Percentiles rank a stretch among this genome's conserved stretches.
Evolutionary conservation across 2,888 invertebrate genomes (phyloP).

Genomic region (Crocallis elinguaria): DNA sequence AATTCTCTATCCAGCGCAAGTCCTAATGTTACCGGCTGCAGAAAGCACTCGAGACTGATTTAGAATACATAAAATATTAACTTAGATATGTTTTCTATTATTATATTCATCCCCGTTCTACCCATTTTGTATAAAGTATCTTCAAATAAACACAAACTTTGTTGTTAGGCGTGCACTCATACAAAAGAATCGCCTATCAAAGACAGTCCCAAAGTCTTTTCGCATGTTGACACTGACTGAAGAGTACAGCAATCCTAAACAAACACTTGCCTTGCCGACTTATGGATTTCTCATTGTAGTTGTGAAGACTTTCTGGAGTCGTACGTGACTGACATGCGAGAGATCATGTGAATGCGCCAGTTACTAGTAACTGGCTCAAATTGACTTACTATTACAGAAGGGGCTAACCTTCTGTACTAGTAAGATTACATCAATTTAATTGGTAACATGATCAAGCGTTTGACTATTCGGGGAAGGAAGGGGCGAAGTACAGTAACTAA

Average conservation of each 20-base stretch:
- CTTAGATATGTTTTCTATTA: neutral
- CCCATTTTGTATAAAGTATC: neutral
- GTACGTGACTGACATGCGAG: slow-evolving; percentile 39
- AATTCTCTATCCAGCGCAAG: no score
- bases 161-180: slow-evolving; percentile 1
- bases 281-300: slow-evolving; percentile 43
- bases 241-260: slow-evolving; percentile 44
- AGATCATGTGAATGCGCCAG: neutral
- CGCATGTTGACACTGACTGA: slow-evolving; percentile 16
- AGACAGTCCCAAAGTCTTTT: slow-evolving; percentile 25
- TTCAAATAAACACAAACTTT: slow-evolving; percentile 1
- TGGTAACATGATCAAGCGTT: no score
- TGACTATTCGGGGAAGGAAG: no score
- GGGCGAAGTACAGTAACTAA: no score
- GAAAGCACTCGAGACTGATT: no score
- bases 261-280: slow-evolving; percentile 46
- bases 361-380: no score
- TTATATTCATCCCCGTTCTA: neutral
- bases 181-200: slow-evolving; percentile 29
- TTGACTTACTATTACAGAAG: no score
- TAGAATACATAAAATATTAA: neutral
- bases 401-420: no score
- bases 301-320: slow-evolving; percentile 24
- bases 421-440: no score
- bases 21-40: no score